A percentile compares a stretch with the other conserved stretches of the same genome.
phyloP scores from a whole-genome alignment of 2,888 invertebrate species.

The Nomada ruficornis region DNA sequence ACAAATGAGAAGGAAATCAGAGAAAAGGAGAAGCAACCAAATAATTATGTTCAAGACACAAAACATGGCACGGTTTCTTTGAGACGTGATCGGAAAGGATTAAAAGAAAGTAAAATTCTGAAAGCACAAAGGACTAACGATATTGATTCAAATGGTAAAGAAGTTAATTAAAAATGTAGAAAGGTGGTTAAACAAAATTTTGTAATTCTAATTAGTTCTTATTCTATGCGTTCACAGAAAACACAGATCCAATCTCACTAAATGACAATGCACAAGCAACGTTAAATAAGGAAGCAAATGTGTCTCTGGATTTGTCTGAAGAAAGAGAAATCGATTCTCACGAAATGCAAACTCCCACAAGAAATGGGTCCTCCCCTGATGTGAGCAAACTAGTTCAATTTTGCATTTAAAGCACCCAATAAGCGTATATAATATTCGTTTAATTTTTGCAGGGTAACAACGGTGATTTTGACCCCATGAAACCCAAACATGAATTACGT shows the following conservation, averaged over 20 bases:
- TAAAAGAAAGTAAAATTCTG: not conserved
- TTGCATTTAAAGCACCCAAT: not conserved
- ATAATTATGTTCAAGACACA: not conserved
- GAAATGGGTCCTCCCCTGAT: not conserved
- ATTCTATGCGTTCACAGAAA: not conserved
- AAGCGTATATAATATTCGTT: not conserved
- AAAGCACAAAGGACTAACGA: not conserved
- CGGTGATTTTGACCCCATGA: slow-evolving; percentile 73
- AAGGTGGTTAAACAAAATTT: not conserved
- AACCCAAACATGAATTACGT: slow-evolving; percentile 71
- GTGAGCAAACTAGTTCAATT: not conserved
- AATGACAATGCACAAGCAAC: not conserved
- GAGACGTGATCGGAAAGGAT: not conserved
- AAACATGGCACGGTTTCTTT: slow-evolving; percentile 1
- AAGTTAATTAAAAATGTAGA: not conserved
- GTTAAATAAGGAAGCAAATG: not conserved
- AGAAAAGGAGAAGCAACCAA: not conserved
- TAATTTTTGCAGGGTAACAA: slow-evolving; percentile 1
- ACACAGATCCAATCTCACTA: not conserved
- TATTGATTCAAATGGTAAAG: not conserved
- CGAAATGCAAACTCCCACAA: not conserved
- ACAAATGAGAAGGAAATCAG: not conserved
- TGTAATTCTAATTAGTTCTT: not conserved
- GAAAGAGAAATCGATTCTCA: not conserved
- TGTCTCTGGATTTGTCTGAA: not conserved